Evolutionary conservation across 2,888 invertebrate genomes (phyloP).

Genomic region (Patella depressa): DNA sequence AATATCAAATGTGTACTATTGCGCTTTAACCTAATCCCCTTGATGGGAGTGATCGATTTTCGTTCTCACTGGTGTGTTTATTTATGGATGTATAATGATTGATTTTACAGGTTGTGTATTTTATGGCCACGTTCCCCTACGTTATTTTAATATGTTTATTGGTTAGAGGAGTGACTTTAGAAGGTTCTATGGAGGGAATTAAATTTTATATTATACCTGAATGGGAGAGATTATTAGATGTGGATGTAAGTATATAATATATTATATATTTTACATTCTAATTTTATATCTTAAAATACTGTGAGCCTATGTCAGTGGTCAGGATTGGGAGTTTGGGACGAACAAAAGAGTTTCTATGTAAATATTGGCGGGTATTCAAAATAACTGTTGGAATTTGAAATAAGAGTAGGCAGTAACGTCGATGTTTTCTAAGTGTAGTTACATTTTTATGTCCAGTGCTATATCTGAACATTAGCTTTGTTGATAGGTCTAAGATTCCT

Average conservation of each 20-base stretch:
- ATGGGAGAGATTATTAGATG: conserved; percentile 35
- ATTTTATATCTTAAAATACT: not conserved
- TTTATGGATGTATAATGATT: no score
- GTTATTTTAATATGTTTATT: conserved; percentile 36
- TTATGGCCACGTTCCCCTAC: conserved; percentile 44
- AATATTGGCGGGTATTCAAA: no score
- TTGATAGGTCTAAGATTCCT: no score
- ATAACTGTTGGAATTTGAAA: no score
- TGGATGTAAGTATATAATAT: conserved; percentile 31
- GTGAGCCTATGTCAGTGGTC: not conserved
- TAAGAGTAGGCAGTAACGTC: no score
- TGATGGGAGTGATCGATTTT: no score
- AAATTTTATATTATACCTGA: conserved; percentile 44
- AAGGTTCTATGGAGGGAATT: conserved; percentile 41
- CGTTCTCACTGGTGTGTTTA: no score
- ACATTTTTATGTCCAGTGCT: no score
- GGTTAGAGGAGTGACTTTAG: conserved; percentile 39
- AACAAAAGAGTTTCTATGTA: not conserved
- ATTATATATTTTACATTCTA: not conserved
- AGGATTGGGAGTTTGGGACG: not conserved
- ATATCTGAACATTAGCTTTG: no score
- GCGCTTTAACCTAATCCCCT: no score
- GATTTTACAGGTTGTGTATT: conserved; percentile 36
- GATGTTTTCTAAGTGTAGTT: no score
- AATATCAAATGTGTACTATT: no score